Evolutionary conservation across 2,888 invertebrate species (phyloP), one percentile per base, ranked within the genome.

Genomic region (Hirtodrosophila histrioides): DNA sequence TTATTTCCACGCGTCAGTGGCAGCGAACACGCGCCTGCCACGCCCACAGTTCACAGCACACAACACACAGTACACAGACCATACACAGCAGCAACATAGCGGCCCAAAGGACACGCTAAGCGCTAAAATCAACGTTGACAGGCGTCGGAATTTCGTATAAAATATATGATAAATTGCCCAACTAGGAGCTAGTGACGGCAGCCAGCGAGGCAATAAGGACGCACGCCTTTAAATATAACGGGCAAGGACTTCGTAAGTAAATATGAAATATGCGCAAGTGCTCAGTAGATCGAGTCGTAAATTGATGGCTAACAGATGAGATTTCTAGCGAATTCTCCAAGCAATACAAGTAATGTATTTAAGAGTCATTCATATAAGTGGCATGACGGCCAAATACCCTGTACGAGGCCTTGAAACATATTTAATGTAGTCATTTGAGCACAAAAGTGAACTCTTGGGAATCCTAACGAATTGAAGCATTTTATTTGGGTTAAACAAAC

Each of bases 91-190:
- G 17, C 12, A 56, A 31, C 37, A 27, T 31, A 24, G 41, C 33
- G 33, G 44, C 40, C 44, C 51, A 8, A 31, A 51, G 64, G 31
- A 27, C 44, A 50, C 53, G 63, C 73, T 73, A 86, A 76, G 86
- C 77, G 84, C 74, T 70, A 81, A 82, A 82, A 82, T 82, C 87
- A 86, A 82, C 82, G 81, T 64, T 82, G 85, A 84, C 87, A 86
- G 71, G 67, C 85, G 49, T 56, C 67, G 58, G 73, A 76, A 76
- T 62, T 78, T 75, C 64, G 64, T 58, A 69, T 65, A 69, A 65
- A 75, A 83, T 55, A 79, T 73, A 76, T 86, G 80, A 81, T 81
- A 86, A 81, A 83, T 80, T 76, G 70, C 73, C 81, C 63, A 8
- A 43, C 36, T 51, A 58, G 33, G 44, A 54, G 45, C 44, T 31